These are phyloP conservation scores for Chiroxiphia lanceolata DNA, from an alignment of 2,797 vertebrate genomes.

Conservation along the genomic window DNA sequence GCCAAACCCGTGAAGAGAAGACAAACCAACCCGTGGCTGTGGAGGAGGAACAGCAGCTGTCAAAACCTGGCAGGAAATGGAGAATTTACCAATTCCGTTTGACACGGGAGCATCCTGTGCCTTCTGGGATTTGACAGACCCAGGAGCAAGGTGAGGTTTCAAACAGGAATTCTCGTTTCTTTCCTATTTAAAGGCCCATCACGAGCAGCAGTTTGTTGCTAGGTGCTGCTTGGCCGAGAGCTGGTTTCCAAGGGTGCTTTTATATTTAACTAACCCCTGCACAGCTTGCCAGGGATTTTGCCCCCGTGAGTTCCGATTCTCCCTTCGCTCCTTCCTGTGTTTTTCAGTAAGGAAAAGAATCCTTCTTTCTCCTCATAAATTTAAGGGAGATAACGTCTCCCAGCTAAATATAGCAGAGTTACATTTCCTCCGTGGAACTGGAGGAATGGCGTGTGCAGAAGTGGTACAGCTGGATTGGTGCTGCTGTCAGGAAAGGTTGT, in stretches of 20 bases:
- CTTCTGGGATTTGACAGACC: neutral
- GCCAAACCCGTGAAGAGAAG: neutral
- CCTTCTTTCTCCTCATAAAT: neutral
- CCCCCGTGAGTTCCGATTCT: neutral
- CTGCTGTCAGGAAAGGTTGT: neutral
- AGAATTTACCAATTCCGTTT: neutral
- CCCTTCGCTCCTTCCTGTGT: neutral
- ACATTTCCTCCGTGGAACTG: neutral
- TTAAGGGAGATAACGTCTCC: neutral
- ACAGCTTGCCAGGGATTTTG: conserved; percentile 29
- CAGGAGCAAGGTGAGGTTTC: neutral
- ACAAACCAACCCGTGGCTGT: neutral
- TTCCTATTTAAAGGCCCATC: conserved; percentile 12
- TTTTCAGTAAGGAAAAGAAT: neutral
- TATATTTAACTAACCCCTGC: conserved; percentile 49
- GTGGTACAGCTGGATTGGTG: neutral
- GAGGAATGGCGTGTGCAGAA: neutral
- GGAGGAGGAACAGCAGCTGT: neutral
- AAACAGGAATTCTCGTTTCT: neutral
- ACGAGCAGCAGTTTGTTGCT: conserved; percentile 60
- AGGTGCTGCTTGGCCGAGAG: conserved; percentile 24
- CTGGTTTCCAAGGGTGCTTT: conserved; percentile 30
- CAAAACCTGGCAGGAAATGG: neutral
- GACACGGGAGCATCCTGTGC: neutral
- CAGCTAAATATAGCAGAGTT: neutral